Conservation (phyloP, 2,888 invertebrate genomes). For the Pycnomerus fuliginosus region DNA sequence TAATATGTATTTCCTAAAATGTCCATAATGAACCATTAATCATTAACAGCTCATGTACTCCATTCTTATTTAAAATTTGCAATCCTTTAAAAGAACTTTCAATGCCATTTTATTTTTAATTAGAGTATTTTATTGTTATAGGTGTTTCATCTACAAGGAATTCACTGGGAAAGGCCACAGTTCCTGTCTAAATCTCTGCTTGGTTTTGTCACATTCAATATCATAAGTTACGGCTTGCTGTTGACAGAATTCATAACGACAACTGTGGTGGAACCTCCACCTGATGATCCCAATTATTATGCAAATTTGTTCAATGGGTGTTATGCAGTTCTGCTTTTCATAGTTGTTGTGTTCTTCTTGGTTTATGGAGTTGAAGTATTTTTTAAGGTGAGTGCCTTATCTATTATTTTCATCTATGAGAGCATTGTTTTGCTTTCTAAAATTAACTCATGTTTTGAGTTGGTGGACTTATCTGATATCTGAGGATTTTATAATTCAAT, state of each 20-base stretch:
- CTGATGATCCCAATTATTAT: conserved; percentile 67
- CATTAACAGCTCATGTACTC: no score
- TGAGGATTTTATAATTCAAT: no score
- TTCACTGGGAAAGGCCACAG: conserved; percentile 84
- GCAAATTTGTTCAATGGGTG: conserved; percentile 88
- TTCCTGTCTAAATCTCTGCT: conserved; percentile 90
- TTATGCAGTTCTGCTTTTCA: conserved; percentile 86
- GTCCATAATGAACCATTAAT: neutral
- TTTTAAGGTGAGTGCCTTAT: conserved; percentile 68
- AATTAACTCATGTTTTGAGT: no score
- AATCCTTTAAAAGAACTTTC: no score
- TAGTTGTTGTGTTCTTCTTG: conserved; percentile 88
- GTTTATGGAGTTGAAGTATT: conserved; percentile 94
- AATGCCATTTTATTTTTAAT: no score
- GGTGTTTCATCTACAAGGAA: conserved; percentile 87
- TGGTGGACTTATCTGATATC: no score
- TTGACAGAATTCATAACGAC: conserved; percentile 69
- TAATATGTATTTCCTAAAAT: neutral
- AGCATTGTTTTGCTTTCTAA: no score
- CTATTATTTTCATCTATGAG: no score
- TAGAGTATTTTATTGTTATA: no score
- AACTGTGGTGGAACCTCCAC: conserved; percentile 54
- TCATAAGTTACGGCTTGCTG: conserved; percentile 82
- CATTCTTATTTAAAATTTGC: no score
- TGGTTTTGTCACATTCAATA: conserved; percentile 86